A percentile compares a stretch with the other conserved stretches of the same genome.
Evolutionary conservation across 2,113 vertebrate species (phyloP).

Genomic region (Chroicocephalus ridibundus): DNA sequence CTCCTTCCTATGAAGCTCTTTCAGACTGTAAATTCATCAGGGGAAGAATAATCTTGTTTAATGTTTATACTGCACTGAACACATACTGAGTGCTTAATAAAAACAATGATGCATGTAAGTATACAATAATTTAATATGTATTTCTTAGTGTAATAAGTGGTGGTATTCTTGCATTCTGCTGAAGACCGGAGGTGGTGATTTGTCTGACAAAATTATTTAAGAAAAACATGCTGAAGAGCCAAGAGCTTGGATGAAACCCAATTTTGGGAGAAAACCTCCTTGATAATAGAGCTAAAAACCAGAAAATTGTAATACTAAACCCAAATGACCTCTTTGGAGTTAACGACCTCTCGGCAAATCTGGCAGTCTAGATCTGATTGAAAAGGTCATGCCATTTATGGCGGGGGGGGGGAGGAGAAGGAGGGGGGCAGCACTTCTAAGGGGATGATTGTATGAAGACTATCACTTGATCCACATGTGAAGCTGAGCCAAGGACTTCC

Average conservation of each 20-base stretch:
- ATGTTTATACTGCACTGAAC: background rate
- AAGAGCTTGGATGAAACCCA: background rate
- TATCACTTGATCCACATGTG: background rate
- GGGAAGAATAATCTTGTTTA: conserved; percentile 20
- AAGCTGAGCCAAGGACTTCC: background rate
- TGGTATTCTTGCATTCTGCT: background rate
- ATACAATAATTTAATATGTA: background rate
- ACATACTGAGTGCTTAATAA: background rate
- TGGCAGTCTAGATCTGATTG: background rate
- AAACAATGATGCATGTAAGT: background rate
- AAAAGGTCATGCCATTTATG: background rate
- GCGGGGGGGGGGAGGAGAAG: no score
- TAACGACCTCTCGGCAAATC: background rate
- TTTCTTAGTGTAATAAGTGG: background rate
- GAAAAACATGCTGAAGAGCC: background rate
- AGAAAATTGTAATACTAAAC: background rate
- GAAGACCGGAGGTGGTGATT: background rate
- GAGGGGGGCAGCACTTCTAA: background rate
- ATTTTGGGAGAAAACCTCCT: background rate
- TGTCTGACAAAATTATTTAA: background rate
- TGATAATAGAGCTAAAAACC: background rate
- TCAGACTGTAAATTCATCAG: background rate
- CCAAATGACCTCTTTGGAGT: background rate
- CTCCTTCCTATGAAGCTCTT: background rate
- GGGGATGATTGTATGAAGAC: background rate